Percentiles rank a stretch among this genome's conserved stretches.
phyloP scores from a whole-genome alignment of 2,797 vertebrate genomes.

The Microhierax caerulescens region DNA sequence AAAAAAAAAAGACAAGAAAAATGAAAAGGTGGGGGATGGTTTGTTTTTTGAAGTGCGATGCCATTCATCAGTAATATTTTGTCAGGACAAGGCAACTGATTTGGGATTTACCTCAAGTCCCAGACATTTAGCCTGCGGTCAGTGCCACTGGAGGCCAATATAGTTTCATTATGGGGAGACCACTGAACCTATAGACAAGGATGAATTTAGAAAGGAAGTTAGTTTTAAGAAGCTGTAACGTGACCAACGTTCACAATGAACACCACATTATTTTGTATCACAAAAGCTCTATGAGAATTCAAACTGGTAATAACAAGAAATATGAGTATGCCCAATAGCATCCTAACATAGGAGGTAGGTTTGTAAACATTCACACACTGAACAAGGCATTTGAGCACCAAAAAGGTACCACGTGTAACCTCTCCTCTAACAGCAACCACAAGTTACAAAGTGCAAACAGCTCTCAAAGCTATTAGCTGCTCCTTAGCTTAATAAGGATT shows the following conservation, averaged over 20 bases:
- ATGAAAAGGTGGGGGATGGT: fast-evolving
- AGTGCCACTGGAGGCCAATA: slow-evolving; percentile 95
- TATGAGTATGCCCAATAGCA: fast-evolving
- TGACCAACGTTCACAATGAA: background rate
- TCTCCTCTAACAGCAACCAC: background rate
- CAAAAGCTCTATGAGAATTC: background rate
- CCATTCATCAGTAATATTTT: fast-evolving
- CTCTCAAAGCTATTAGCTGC: background rate
- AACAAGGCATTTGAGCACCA: background rate
- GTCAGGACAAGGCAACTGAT: fast-evolving
- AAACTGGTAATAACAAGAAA: fast-evolving
- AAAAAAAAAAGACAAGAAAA: background rate
- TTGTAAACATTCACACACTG: background rate
- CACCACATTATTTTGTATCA: background rate
- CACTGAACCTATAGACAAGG: slow-evolving; percentile 87
- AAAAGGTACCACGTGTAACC: background rate
- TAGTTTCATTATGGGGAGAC: slow-evolving; percentile 98
- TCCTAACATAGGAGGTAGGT: too few species aligned
- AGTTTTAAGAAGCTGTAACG: background rate
- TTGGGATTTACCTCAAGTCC: slow-evolving; percentile 87
- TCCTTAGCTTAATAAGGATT: background rate
- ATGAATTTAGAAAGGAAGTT: background rate
- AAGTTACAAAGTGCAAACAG: background rate
- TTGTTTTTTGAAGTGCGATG: background rate
- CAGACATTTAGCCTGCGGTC: slow-evolving; percentile 95